phyloP scores from a whole-genome alignment of 2,888 invertebrate species.

The Cordylochernes scorpioides region DNA sequence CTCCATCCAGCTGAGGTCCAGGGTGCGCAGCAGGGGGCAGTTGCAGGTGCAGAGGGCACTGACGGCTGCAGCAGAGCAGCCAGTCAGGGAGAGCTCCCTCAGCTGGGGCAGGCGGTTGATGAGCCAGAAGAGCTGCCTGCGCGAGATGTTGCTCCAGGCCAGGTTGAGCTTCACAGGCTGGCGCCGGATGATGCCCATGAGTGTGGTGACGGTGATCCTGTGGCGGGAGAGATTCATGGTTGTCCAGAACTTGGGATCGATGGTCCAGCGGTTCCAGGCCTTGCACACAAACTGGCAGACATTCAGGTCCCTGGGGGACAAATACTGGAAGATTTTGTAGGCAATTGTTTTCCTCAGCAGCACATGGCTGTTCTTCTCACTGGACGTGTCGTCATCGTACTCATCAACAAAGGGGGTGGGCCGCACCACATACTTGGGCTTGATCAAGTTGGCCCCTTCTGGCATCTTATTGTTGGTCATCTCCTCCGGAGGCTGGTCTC shows the following conservation, averaged over 20 bases:
- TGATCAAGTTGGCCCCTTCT: conserved; percentile 14
- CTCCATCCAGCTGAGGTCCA: conserved; percentile 62
- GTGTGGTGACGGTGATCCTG: conserved; percentile 29
- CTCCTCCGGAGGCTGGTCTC: conserved; percentile 3
- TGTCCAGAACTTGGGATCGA: conserved; percentile 59
- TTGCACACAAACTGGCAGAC: conserved; percentile 43
- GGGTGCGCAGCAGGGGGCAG: conserved; percentile 40
- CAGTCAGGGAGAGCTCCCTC: conserved; percentile 45
- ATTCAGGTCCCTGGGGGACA: conserved; percentile 30
- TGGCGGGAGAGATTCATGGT: conserved; percentile 44
- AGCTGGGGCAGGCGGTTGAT: conserved; percentile 55
- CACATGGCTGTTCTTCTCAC: conserved; percentile 9
- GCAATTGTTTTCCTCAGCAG: conserved; percentile 20
- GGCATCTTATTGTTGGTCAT: conserved; percentile 8
- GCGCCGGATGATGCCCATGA: conserved; percentile 57
- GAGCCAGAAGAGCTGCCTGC: conserved; percentile 73
- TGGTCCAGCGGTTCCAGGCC: conserved; percentile 56
- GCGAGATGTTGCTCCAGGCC: conserved; percentile 63
- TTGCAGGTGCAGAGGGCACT: conserved; percentile 29
- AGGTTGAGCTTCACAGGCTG: conserved; percentile 59
- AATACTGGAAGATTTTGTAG: conserved; percentile 23
- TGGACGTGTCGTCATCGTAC: conserved; percentile 6
- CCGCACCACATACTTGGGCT: conserved; percentile 16
- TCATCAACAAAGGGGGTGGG: conserved; percentile 12
- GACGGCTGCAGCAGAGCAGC: conserved; percentile 25